Base-by-base conservation (phyloP, 1,140 invertebrate genomes). In the Acromyrmex charruanus region DNA sequence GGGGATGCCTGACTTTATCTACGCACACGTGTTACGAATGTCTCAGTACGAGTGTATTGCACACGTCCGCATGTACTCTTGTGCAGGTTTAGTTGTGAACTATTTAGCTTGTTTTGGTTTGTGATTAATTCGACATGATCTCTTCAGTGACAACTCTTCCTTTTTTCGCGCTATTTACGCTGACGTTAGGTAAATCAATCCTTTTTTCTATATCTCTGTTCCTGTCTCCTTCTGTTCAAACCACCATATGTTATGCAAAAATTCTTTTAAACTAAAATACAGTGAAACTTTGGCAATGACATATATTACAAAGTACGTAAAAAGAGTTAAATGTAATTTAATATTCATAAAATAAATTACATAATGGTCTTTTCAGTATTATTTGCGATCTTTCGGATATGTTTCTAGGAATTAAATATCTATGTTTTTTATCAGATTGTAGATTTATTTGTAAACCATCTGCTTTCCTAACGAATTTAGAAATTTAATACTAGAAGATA, bases 1-100 rank as follows among this genome's bases (percentile, higher is more conserved):
- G 89, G 90, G 90, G 85, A 89, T 65, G n/a, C 21, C 59, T 63
- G 55, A 85, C 71, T 75, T 89, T 82, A 87, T 87, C 59, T 89
- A 55, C 25, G 68, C 16, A 65, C 66, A 85, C 49, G 79, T 80
- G 74, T 79, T 55, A 61, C 16, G 58, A 53, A 59, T 51, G 10
- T 44, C 68, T 51, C 77, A 91, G 80, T 91, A 55, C 35, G 74
- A 16, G 25, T 25, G 25, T 25, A 25, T 82, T 10, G 55, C 39
- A 28, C 14, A 74, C 55, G 25, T 69, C 61, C 3, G 77, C 53
- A 58, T 72, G 59, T 81, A 59, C 35, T 35, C 61, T 80, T 18
- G 77, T 49, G 31, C 25, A 49, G 39, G 9, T 61, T 71, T 74
- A 74, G 61, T 84, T 84, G 69, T 31, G 25, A 25, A 74, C 14